Evolutionary conservation across 2,113 vertebrate genomes (phyloP).

Genomic region (Gorsachius goisagi): DNA sequence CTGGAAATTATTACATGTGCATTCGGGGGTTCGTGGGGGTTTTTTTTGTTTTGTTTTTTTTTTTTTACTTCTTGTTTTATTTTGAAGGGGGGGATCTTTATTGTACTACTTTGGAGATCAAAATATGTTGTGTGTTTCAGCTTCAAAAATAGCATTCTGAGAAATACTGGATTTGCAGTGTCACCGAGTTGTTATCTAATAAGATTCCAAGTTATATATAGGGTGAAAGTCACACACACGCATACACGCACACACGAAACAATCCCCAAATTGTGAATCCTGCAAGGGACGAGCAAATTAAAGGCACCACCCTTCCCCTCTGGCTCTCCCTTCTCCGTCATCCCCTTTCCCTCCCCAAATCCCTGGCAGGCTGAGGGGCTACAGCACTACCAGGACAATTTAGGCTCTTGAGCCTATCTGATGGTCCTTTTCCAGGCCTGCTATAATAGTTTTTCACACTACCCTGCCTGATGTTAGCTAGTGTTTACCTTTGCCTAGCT

Average conservation of each 20-base stretch:
- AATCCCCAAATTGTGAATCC: background rate
- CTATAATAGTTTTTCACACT: background rate
- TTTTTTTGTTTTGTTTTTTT: background rate
- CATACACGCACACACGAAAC: background rate
- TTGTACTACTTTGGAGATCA: slow-evolving; percentile 33
- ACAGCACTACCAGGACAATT: background rate
- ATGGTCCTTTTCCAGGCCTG: background rate
- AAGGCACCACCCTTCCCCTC: background rate
- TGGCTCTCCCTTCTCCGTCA: background rate
- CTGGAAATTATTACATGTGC: slow-evolving; percentile 55
- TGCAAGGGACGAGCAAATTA: background rate
- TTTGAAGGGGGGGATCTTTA: slow-evolving; percentile 36
- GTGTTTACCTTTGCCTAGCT: background rate
- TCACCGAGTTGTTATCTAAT: slow-evolving; percentile 42
- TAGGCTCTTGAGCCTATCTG: background rate
- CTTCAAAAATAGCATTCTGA: slow-evolving; percentile 58
- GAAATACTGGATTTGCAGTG: slow-evolving; percentile 56
- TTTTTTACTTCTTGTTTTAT: slow-evolving; percentile 21
- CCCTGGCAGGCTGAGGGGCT: background rate
- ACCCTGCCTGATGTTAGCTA: background rate
- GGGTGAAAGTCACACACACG: slow-evolving; percentile 19
- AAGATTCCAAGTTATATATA: slow-evolving; percentile 61
- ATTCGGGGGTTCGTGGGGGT: background rate
- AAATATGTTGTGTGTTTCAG: slow-evolving; percentile 43
- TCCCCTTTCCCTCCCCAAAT: background rate